Percentiles rank a stretch among this genome's conserved stretches.
These are phyloP conservation scores for Palloptera scutellata DNA, from an alignment of 2,888 invertebrate species.

Conservation along the genomic window DNA sequence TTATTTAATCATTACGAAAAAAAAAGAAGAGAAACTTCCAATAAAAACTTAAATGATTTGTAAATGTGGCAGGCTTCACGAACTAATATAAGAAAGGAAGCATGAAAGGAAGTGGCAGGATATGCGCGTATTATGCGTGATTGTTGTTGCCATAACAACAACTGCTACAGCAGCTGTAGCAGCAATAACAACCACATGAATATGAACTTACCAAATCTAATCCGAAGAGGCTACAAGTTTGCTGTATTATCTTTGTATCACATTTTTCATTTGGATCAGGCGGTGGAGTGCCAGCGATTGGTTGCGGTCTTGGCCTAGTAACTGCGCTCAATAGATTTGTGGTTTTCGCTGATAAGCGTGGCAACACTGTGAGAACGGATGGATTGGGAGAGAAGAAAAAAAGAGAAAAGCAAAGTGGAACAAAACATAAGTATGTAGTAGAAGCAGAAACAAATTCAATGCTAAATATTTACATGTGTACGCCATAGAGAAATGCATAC, in stretches of 20 bases:
- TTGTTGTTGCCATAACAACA: neutral
- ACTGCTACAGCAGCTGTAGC: neutral
- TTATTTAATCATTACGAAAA: too few relatives aligned
- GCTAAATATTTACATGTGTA: neutral
- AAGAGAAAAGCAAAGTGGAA: constrained; percentile 12
- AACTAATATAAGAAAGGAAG: too few relatives aligned
- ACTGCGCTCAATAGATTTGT: constrained; percentile 64
- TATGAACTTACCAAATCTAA: constrained; percentile 80
- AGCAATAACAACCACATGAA: neutral
- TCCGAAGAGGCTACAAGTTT: constrained; percentile 89
- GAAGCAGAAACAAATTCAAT: neutral
- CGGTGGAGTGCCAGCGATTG: constrained; percentile 89
- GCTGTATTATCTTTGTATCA: constrained; percentile 87
- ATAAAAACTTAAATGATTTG: too few relatives aligned
- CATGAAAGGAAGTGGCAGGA: neutral
- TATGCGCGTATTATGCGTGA: neutral
- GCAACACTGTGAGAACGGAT: constrained; percentile 44
- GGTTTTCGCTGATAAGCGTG: constrained; percentile 61
- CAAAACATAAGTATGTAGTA: neutral
- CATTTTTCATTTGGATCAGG: constrained; percentile 85
- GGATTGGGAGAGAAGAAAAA: constrained; percentile 15
- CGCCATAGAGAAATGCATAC: neutral
- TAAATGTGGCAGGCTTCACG: too few relatives aligned
- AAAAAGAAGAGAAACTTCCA: too few relatives aligned
- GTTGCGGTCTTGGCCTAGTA: constrained; percentile 84